Evolutionary conservation across 2,888 invertebrate genomes (phyloP), one percentile per base, ranked within the genome.

Genomic region (Drosophila macrospina): DNA sequence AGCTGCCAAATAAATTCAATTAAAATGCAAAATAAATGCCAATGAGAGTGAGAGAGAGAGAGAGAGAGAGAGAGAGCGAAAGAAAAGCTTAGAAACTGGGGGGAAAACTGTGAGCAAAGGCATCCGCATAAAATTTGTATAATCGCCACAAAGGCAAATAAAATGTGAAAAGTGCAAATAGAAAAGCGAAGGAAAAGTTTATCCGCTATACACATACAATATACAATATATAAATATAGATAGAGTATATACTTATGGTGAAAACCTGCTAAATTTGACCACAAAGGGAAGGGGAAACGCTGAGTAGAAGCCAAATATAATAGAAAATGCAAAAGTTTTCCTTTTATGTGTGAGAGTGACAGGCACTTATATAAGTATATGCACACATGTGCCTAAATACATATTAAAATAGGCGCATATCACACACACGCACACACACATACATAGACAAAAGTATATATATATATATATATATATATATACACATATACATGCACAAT

Each of bases 21-120:
- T 86, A 81, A 81, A 81, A 80, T 81, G 77, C 86, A 82, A 86
- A 86, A 80, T 72, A 76, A 79, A 81, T 68, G 74, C 67, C 70
- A 76, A 76, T 62, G 66, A 57, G 42, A 5, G 15, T n/a, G 51
- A 37, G n/a, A n/a, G n/a, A n/a, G n/a, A n/a, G n/a, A n/a, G n/a
- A n/a, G n/a, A n/a, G n/a, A n/a, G n/a, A n/a, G n/a, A n/a, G n/a
- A n/a, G n/a, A n/a, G n/a, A n/a, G n/a, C n/a, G n/a, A n/a, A n/a
- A n/a, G n/a, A 45, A 36, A 51, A 24, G 15, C 36, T 50, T 28
- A 32, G 15, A 51, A 37, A 39, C n/a, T 16, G 20, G 10, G 39
- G 41, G 41, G 41, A 54, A 52, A 16, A 13, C 20, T 50, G 50
- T n/a, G 13, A 42, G 56, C 32, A 36, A 50, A 57, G 61, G 50